Conservation (phyloP, 2,797 vertebrate genomes). For the Cossypha dichroa region DNA sequence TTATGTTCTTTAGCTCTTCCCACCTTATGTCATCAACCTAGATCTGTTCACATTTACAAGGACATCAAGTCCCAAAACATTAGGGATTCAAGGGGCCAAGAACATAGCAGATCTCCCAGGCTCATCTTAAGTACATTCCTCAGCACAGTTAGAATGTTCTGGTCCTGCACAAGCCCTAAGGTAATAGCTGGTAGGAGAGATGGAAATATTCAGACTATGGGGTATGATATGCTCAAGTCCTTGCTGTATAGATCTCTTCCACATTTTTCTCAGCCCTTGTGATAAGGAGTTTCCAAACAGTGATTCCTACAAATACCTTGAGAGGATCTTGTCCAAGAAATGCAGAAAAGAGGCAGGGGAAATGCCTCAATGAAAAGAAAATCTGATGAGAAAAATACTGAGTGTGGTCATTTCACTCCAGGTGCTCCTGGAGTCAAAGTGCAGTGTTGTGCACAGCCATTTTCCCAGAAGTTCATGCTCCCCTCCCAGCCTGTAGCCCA, state of each 20-base stretch:
- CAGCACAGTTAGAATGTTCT: background rate
- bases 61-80: background rate
- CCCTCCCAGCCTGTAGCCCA: background rate
- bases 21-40: background rate
- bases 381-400: background rate
- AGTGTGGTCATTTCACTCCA: background rate
- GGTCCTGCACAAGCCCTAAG: background rate
- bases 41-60: background rate
- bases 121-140: background rate
- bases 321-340: background rate
- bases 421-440: accelerated
- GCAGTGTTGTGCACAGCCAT: background rate
- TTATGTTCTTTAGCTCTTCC: accelerated
- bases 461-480: background rate
- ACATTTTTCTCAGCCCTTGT: background rate
- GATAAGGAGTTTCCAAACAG: background rate
- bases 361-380: background rate
- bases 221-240: background rate
- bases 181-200: background rate
- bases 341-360: background rate
- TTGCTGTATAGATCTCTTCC: background rate
- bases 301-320: background rate
- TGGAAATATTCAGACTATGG: background rate
- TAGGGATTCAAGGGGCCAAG: background rate
- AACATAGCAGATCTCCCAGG: background rate